Conservation (phyloP, 2,113 vertebrate species). For the Burhinus bistriatus region DNA sequence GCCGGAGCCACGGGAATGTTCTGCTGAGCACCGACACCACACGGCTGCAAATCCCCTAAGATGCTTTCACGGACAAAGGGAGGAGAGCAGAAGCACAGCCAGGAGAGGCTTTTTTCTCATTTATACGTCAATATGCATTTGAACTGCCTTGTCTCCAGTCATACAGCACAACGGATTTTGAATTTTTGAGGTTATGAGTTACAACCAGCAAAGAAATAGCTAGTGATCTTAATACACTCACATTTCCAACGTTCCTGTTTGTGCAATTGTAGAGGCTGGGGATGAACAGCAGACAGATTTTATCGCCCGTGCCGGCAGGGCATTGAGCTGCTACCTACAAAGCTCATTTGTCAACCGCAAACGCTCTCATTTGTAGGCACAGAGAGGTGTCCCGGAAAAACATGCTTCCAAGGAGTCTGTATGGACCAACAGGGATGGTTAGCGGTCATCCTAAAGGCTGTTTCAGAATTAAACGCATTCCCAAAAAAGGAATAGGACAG, state of each 20-base stretch:
- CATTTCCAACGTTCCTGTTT: neutral
- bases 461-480: neutral
- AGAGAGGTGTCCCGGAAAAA: accelerated
- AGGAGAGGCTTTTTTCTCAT: neutral
- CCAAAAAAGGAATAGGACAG: neutral
- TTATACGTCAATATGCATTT: neutral
- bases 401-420: neutral
- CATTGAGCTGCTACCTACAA: neutral
- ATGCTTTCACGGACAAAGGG: neutral
- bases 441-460: neutral
- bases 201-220: neutral
- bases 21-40: neutral
- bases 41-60: neutral
- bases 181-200: neutral
- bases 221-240: neutral
- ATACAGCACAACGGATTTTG: neutral
- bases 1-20: neutral
- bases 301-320: neutral
- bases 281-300: neutral
- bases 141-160: neutral
- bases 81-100: neutral
- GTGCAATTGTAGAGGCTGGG: neutral
- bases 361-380: neutral
- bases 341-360: neutral
- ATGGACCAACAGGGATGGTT: neutral